Percentiles rank a stretch among this genome's conserved stretches.
Conservation (phyloP, 2,797 vertebrate genomes). For the Spatula versicolor region DNA sequence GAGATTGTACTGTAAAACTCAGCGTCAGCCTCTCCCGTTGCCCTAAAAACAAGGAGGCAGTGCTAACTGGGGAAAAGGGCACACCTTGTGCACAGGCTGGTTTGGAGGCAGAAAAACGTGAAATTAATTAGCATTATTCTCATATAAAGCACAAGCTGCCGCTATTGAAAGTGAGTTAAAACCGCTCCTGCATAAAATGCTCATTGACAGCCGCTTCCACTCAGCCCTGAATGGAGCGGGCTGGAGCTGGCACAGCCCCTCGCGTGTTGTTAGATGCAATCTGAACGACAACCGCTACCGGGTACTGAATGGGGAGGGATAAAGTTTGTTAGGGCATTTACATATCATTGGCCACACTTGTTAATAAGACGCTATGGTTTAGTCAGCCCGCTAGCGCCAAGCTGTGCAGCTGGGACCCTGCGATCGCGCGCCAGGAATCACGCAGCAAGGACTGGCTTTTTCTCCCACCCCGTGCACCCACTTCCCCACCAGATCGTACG, state of each 20-base stretch:
- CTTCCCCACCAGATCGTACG: not conserved
- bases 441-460: not conserved
- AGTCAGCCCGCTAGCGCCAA: not conserved
- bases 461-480: not conserved
- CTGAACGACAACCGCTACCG: constrained; percentile 12
- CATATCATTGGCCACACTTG: constrained; percentile 36
- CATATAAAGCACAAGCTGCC: constrained; percentile 17
- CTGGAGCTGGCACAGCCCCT: constrained; percentile 45
- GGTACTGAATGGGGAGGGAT: constrained; percentile 24
- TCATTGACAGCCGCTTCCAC: constrained; percentile 5
- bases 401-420: not conserved
- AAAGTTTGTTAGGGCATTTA: constrained; percentile 30
- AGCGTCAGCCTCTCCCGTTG: not conserved
- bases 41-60: not conserved
- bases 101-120: constrained; percentile 27
- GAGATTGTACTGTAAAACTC: not conserved
- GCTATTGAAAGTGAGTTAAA: not conserved
- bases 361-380: not conserved
- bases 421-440: not conserved
- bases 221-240: constrained; percentile 2
- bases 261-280: constrained; percentile 22
- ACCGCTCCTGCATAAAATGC: constrained; percentile 32
- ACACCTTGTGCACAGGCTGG: not conserved
- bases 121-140: constrained; percentile 34
- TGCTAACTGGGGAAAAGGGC: not conserved